phyloP scores from a whole-genome alignment of 1,140 invertebrate genomes.

The Hetaerina americana region DNA sequence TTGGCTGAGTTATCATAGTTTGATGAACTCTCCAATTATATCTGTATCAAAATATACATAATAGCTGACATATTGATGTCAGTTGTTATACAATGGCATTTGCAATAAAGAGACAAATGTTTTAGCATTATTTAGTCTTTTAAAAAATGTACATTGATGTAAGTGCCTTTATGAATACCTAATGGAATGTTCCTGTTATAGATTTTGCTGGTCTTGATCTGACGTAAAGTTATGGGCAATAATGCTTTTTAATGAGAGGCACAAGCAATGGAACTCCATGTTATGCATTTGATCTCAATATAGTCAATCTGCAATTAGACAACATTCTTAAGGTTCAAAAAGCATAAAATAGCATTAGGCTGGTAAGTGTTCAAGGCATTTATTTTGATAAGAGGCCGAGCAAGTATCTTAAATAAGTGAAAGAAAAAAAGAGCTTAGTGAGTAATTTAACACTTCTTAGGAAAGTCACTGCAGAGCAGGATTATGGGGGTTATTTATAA shows the following conservation, averaged over 20 bases:
- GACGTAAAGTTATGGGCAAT: background rate
- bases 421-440: background rate
- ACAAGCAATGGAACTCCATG: background rate
- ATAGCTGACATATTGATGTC: background rate
- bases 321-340: background rate
- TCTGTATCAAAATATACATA: background rate
- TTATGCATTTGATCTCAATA: background rate
- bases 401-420: background rate
- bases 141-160: background rate
- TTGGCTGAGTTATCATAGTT: background rate
- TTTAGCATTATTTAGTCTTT: slow-evolving; percentile 1
- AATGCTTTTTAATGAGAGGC: background rate
- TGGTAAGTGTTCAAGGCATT: background rate
- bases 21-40: background rate
- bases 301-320: background rate
- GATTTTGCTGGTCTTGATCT: background rate
- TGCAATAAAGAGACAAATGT: background rate
- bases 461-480: background rate
- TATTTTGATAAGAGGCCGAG: background rate
- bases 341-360: background rate
- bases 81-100: background rate
- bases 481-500: background rate
- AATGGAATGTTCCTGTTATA: background rate
- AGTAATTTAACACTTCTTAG: background rate
- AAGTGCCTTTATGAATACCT: background rate